Evolutionary conservation across 1,140 invertebrate genomes (phyloP).

Genomic region (Drosophila leontia): DNA sequence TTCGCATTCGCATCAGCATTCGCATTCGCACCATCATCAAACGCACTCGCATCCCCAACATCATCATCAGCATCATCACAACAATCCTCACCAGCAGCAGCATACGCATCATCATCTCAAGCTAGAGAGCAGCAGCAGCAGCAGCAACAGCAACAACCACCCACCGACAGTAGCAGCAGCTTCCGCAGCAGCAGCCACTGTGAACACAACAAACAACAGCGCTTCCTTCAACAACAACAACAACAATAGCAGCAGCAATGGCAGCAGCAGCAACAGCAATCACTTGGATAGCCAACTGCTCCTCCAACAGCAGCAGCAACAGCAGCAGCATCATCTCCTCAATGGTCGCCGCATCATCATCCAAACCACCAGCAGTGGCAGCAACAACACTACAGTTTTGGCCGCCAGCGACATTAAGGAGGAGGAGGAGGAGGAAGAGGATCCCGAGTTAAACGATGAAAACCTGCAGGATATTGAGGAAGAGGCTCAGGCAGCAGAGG

Average conservation of each 20-base stretch:
- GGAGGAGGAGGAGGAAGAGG: slow-evolving; percentile 77
- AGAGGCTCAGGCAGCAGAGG: slow-evolving; percentile 80
- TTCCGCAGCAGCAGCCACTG: slow-evolving; percentile 20
- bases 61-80: slow-evolving; percentile 17
- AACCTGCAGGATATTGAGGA: slow-evolving; percentile 82
- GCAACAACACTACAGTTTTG: slow-evolving; percentile 32
- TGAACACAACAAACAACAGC: slow-evolving; percentile 36
- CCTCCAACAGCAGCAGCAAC: slow-evolving; percentile 62
- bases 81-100: slow-evolving; percentile 20
- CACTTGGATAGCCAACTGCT: slow-evolving; percentile 40
- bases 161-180: slow-evolving; percentile 74
- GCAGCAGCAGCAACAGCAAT: slow-evolving; percentile 49
- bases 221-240: slow-evolving; percentile 41
- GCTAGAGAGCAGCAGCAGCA: slow-evolving; percentile 24
- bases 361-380: slow-evolving; percentile 56
- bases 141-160: slow-evolving; percentile 53
- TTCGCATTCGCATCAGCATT: slow-evolving; percentile 15
- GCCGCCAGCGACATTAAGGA: slow-evolving; percentile 62
- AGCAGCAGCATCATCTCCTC: slow-evolving; percentile 68
- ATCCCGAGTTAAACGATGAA: slow-evolving; percentile 81
- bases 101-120: slow-evolving; percentile 39
- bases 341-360: slow-evolving; percentile 82
- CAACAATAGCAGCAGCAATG: slow-evolving; percentile 51
- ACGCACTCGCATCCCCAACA: slow-evolving; percentile 34
- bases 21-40: slow-evolving; percentile 21